Conservation (phyloP, 1,140 invertebrate genomes). For the Nasonia vitripennis region DNA sequence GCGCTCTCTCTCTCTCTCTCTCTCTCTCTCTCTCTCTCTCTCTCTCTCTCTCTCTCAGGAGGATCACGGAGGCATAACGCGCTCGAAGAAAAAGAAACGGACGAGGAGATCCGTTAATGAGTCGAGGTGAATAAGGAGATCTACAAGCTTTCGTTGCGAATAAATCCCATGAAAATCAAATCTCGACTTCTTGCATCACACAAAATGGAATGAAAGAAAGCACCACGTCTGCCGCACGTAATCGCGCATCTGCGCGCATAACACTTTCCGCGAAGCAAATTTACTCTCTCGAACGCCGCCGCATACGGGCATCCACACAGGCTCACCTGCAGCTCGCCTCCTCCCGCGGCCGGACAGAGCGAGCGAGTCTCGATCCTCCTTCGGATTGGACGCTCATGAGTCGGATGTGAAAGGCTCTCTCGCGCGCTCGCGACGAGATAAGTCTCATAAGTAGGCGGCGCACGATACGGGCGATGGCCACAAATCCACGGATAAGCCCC, state of each 20-base stretch:
- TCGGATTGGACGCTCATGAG: slow-evolving; percentile 45
- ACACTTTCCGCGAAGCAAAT: no score
- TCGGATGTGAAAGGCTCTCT: slow-evolving; percentile 47
- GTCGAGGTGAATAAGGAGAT: slow-evolving; percentile 30
- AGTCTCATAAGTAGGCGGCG: slow-evolving; percentile 69
- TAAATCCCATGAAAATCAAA: no score
- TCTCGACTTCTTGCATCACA: no score
- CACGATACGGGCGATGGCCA: slow-evolving; percentile 66
- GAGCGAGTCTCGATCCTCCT: slow-evolving; percentile 11
- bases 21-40: slow-evolving; percentile 13
- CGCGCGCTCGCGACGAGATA: slow-evolving; percentile 57
- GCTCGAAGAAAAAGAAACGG: not conserved
- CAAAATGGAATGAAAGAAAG: no score
- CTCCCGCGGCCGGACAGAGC: not conserved
- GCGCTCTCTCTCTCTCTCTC: slow-evolving; percentile 25
- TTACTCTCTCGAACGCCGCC: no score
- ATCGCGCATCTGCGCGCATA: no score
- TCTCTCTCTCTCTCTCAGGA: slow-evolving; percentile 8
- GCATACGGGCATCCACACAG: not conserved
- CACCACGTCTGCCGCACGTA: no score
- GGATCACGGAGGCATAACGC: not conserved
- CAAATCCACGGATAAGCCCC: slow-evolving; percentile 61
- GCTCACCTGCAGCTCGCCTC: slow-evolving; percentile 9
- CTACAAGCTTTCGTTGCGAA: no score
- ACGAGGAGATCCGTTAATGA: slow-evolving; percentile 38